These are phyloP conservation scores for Stomorhina lunata DNA, from an alignment of 2,888 invertebrate genomes.

Conservation along the genomic window DNA sequence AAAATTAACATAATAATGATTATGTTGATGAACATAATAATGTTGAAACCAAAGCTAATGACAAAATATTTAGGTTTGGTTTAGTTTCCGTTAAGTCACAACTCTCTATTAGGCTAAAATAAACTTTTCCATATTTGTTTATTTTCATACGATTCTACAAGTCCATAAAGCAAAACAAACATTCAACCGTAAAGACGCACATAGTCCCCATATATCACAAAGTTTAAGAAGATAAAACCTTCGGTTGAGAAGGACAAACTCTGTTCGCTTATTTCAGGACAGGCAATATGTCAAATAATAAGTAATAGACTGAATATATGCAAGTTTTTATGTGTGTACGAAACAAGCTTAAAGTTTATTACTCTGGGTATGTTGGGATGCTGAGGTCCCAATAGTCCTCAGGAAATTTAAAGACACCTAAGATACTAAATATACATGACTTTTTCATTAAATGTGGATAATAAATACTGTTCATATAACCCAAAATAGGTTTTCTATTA, in stretches of 20 bases:
- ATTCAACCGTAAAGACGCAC: not conserved
- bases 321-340: conserved; percentile 13
- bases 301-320: conserved; percentile 1
- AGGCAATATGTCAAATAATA: conserved; percentile 36
- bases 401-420: too few relatives aligned
- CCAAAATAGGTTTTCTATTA: too few relatives aligned
- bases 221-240: conserved; percentile 11
- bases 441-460: too few relatives aligned
- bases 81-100: conserved; percentile 32
- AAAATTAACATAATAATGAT: conserved; percentile 8
- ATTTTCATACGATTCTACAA: conserved; percentile 24
- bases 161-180: not conserved
- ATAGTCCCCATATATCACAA: not conserved
- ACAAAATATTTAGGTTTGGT: conserved; percentile 39
- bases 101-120: conserved; percentile 8
- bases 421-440: too few relatives aligned
- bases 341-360: conserved; percentile 68
- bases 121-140: conserved; percentile 44
- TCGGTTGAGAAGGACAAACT: not conserved
- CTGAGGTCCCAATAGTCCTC: too few relatives aligned
- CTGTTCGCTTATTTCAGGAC: too few relatives aligned
- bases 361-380: not conserved
- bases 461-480: too few relatives aligned
- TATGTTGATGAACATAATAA: not conserved
- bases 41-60: conserved; percentile 39